Conservation (phyloP, 2,888 invertebrate genomes). For the Scrobipalpa costella region DNA sequence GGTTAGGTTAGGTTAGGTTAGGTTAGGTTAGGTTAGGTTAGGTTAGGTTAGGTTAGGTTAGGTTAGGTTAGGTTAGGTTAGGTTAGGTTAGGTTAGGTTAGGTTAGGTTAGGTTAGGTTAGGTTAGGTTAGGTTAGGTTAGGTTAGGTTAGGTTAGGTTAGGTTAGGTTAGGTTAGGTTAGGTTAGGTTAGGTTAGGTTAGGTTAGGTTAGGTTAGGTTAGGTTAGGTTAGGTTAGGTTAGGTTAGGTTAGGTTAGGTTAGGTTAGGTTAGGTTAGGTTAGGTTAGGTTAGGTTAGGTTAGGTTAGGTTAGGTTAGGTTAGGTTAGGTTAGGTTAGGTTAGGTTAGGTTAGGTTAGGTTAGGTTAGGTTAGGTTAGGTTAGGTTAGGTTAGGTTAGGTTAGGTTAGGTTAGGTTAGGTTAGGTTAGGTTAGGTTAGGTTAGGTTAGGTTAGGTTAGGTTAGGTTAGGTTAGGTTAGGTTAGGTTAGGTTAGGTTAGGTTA, state of each 20-base stretch:
- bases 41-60: constrained; percentile 30
- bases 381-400: constrained; percentile 37
- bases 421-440: constrained; percentile 38
- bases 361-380: constrained; percentile 38
- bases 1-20: constrained; percentile 28
- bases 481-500: constrained; percentile 38
- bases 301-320: constrained; percentile 32
- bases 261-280: constrained; percentile 22
- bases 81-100: constrained; percentile 31
- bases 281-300: constrained; percentile 23
- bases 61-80: constrained; percentile 31
- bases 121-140: constrained; percentile 31
- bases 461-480: constrained; percentile 39
- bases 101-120: constrained; percentile 31
- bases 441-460: constrained; percentile 39
- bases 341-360: constrained; percentile 36
- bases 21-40: constrained; percentile 29
- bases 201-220: constrained; percentile 31
- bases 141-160: constrained; percentile 31
- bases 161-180: constrained; percentile 31
- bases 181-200: constrained; percentile 30
- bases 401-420: constrained; percentile 37
- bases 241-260: constrained; percentile 27
- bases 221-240: constrained; percentile 29
- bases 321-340: constrained; percentile 36